These are phyloP conservation scores for Pelvicachromis taeniatus DNA, from an alignment of 2,113 vertebrate genomes.

Conservation along the genomic window DNA sequence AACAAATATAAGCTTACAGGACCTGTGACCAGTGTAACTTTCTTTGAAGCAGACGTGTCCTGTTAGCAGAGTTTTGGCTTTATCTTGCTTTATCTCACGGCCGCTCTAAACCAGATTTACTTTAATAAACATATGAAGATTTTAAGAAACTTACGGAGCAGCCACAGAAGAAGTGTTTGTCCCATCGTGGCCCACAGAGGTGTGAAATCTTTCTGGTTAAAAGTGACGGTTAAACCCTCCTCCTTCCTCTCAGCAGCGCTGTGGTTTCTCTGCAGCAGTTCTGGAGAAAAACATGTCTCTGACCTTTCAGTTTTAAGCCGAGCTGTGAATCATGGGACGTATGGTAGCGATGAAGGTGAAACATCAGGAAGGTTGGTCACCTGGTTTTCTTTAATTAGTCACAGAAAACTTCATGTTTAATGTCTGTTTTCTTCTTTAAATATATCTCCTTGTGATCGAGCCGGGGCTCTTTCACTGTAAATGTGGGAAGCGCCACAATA, in stretches of 20 bases:
- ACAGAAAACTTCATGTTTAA: too few relatives aligned
- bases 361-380: too few relatives aligned
- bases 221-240: neutral
- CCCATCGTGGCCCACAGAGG: neutral
- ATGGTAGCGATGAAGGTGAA: neutral
- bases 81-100: accelerated
- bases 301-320: neutral
- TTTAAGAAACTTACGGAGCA: accelerated
- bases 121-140: neutral
- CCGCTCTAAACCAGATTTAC: neutral
- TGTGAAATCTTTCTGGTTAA: accelerated
- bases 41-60: too few relatives aligned
- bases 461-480: too few relatives aligned
- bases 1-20: accelerated
- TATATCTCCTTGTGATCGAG: too few relatives aligned
- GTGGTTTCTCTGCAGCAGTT: neutral
- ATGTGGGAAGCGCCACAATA: too few relatives aligned
- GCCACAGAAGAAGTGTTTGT: accelerated
- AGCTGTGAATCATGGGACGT: neutral
- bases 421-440: too few relatives aligned
- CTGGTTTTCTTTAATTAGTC: too few relatives aligned
- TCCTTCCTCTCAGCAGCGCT: accelerated
- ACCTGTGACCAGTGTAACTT: accelerated
- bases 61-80: too few relatives aligned
- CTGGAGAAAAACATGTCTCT: neutral